Base-by-base conservation (phyloP, 2,113 vertebrate genomes). In the Piaya cayana region DNA sequence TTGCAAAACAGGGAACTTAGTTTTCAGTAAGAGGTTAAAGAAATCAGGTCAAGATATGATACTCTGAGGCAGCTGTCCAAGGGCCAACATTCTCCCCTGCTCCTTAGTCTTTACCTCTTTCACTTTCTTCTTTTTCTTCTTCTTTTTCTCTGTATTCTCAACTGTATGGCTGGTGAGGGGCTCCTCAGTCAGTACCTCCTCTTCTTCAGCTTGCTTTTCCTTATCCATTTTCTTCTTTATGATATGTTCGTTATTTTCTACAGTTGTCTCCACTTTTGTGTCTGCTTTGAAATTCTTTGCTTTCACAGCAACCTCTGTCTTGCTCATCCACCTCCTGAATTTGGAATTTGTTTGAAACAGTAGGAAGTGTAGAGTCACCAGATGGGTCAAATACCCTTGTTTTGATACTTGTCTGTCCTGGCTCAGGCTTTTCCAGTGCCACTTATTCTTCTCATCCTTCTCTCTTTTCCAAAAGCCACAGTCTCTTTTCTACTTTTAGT, bases 321-420 rank as follows among this genome's bases (percentile, higher is more conserved):
- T 97, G 98, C 34, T 98, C 97, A 42, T 98, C 98, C 9, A 98
- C 97, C 79, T 99, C 98, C 85, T 99, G 98, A 74, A 99, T 98
- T 97, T 99, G 99, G 92, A 99, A 98, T 96, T 99, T 99, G 93
- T 98, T 99, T 58, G 99, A 98, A 45, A 96, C 98, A 50, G 98
- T 94, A 50, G 99, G 99, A 63, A 99, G 98, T 0, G 99, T 99
- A 0, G 99, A 99, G 76, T 99, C 99, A 11, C 98, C 99, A 36
- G 99, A 99, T 5, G 99, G 99, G 89, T 99, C 99, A 3, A 99
- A 99, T 12, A 98, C 86, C 99, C 98, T 99, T 99, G 94, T 99
- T 99, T 78, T 99, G 98, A 87, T 99, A 99, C 93, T 99, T 99
- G 97, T 99, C 99, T 65, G 98, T 92, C 96, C 97, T 98, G 55